These are phyloP conservation scores for Drosophila picticornis DNA, from an alignment of 2,888 invertebrate genomes.

Conservation along the genomic window DNA sequence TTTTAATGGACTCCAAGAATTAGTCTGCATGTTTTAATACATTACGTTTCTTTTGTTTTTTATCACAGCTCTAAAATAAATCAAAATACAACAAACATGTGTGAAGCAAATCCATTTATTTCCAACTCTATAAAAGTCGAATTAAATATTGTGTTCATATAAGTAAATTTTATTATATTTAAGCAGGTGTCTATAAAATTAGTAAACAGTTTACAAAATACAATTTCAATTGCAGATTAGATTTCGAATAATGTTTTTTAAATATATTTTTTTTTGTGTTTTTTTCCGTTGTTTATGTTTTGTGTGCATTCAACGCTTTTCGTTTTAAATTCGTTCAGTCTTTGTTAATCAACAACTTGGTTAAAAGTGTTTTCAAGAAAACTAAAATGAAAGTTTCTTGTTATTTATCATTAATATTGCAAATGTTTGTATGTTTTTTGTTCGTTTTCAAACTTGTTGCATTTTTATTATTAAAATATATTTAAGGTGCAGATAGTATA, in stretches of 20 bases:
- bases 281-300: constrained; percentile 2
- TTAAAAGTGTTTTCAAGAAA: constrained; percentile 53
- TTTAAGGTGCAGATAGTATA: constrained; percentile 39
- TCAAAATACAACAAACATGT: constrained; percentile 13
- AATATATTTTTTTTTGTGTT: constrained; percentile 6
- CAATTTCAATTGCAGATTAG: constrained; percentile 55
- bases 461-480: constrained; percentile 61
- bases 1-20: constrained; percentile 13
- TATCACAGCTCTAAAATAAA: constrained; percentile 11
- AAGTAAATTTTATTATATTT: constrained; percentile 46
- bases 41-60: neutral
- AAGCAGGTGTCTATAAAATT: constrained; percentile 61
- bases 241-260: constrained; percentile 36
- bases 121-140: constrained; percentile 28
- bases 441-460: constrained; percentile 26
- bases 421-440: constrained; percentile 11
- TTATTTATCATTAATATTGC: constrained; percentile 51
- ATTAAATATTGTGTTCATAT: constrained; percentile 37
- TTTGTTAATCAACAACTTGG: constrained; percentile 71
- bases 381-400: constrained; percentile 25
- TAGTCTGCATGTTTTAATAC: constrained; percentile 1
- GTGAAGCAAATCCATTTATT: constrained; percentile 45
- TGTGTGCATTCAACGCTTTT: constrained; percentile 36
- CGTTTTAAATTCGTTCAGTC: constrained; percentile 74
- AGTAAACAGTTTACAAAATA: constrained; percentile 68